Evolutionary conservation across 2,888 invertebrate genomes (phyloP).

Genomic region (Nematopogon swammerdamellus): DNA sequence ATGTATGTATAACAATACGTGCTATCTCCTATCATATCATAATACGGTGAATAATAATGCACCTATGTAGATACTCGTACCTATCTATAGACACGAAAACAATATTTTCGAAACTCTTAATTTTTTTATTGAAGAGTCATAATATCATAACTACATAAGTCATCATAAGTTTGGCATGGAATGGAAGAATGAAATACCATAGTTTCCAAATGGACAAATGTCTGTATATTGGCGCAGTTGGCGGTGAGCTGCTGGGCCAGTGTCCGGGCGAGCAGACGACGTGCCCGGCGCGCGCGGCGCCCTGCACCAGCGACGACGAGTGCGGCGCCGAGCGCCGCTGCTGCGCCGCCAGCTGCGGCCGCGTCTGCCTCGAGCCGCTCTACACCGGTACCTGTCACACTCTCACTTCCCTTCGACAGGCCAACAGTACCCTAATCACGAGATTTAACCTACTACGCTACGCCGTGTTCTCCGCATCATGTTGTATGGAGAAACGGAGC

Average conservation of each 20-base stretch:
- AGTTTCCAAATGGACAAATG: too few species aligned
- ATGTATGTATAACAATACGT: neutral
- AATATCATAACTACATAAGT: too few species aligned
- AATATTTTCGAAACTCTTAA: too few species aligned
- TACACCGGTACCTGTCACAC: constrained; percentile 61
- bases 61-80: neutral
- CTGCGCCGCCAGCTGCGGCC: constrained; percentile 66
- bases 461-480: too few species aligned
- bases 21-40: neutral
- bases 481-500: too few species aligned
- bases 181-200: too few species aligned
- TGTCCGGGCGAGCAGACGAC: constrained; percentile 17
- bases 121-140: too few species aligned
- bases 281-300: constrained; percentile 60
- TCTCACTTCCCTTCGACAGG: constrained; percentile 5
- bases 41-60: constrained; percentile 6
- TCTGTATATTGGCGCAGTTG: neutral
- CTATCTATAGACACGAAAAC: too few species aligned
- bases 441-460: too few species aligned
- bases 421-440: neutral
- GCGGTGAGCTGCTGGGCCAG: neutral
- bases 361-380: constrained; percentile 56
- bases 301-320: constrained; percentile 57
- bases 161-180: too few species aligned
- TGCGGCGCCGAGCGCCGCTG: constrained; percentile 62